Evolutionary conservation across 2,888 invertebrate species (phyloP), one percentile per base, ranked within the genome.

Genomic region (Choristoneura rosaceana): DNA sequence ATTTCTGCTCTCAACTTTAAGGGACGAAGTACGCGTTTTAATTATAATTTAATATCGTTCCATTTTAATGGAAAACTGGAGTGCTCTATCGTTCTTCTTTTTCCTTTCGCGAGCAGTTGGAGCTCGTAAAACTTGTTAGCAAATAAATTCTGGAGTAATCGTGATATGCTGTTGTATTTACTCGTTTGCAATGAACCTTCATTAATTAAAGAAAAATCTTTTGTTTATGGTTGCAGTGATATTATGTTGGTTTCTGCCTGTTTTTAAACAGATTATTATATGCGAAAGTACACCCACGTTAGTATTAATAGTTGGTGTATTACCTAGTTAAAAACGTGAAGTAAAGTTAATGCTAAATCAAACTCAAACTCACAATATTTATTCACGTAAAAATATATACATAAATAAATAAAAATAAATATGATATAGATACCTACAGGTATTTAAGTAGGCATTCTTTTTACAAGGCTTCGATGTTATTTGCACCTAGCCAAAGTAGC

Each of bases 11-110:
- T 17, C 25, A 55, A 55, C 55, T 55, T 55, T 52, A 61, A 66
- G 52, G 38, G 47, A 59, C 59, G n/a, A 25, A 60, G 59, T 59
- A n/a, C 60, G 41, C 59, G 65, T 71, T 71, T 70, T 65, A 71
- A 61, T 71, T 61, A 65, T 47, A 55, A 55, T 58, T 70, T 59
- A 64, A 71, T 71, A 60, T 50, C 12, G 52, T 50, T 71, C 70
- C 70, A 66, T 66, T 59, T 59, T 66, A 71, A 71, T 33, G 70
- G 43, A 25, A 66, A 61, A 66, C 47, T 41, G 50, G 65, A 70
- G 47, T 41, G 70, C 59, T 70, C 50, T 61, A 60, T 71, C 25
- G 41, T 38, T 33, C 33, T 71, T 41, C 47, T 71, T 71, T 71
- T 70, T 64, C 41, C n/a, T 52, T 64, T 66, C 4, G 25, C 47